Evolutionary conservation across 2,113 vertebrate species (phyloP).

Genomic region (Actenoides hombroni): DNA sequence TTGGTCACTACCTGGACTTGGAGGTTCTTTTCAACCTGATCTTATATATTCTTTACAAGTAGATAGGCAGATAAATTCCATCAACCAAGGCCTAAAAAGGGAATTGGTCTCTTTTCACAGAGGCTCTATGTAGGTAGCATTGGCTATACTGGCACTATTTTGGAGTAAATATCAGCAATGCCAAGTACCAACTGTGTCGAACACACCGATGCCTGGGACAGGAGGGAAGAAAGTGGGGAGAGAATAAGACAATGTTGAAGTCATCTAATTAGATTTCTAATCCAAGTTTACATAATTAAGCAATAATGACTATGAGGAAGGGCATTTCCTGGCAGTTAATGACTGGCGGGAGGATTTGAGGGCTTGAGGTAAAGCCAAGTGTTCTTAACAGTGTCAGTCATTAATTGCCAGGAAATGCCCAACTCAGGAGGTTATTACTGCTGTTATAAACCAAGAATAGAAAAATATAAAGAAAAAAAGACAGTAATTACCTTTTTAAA

Average conservation of each 20-base stretch:
- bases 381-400: conserved; percentile 69
- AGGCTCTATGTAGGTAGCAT: background rate
- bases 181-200: background rate
- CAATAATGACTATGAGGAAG: conserved; percentile 57
- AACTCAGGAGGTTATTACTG: conserved; percentile 67
- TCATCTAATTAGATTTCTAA: conserved; percentile 67
- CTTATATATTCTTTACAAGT: background rate
- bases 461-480: conserved; percentile 70
- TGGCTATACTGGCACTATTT: background rate
- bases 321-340: conserved; percentile 68
- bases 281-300: conserved; percentile 69
- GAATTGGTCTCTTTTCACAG: background rate
- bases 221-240: background rate
- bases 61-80: background rate
- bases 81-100: background rate
- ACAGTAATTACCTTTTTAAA: conserved; percentile 68
- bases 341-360: conserved; percentile 61
- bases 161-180: background rate
- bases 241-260: conserved; percentile 28
- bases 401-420: conserved; percentile 70
- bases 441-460: conserved; percentile 70
- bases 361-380: conserved; percentile 66
- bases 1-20: background rate
- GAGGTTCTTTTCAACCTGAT: background rate
- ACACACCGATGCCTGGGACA: background rate